These are phyloP conservation scores for Noctuana brunneofusca DNA, from an alignment of 2,888 invertebrate species.

Conservation along the genomic window DNA sequence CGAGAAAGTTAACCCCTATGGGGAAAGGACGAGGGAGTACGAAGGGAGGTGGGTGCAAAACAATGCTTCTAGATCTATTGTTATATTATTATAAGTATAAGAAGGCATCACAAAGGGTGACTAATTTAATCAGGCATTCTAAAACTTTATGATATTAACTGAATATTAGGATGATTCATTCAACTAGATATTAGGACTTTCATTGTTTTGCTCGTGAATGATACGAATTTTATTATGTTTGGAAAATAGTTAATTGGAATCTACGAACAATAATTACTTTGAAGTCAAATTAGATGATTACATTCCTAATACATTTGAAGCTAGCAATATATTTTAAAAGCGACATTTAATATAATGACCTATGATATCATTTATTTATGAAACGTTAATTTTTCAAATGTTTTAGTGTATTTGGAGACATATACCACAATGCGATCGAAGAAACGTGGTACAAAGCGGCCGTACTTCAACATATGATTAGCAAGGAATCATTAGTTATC, in stretches of 20 bases:
- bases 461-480: constrained; percentile 91
- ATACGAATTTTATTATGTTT: background rate
- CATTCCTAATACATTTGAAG: too few relatives aligned
- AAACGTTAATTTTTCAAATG: background rate
- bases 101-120: background rate
- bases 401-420: constrained; percentile 88
- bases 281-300: too few relatives aligned
- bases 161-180: background rate
- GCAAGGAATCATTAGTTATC: constrained; percentile 89
- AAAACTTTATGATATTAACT: background rate
- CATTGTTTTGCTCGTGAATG: background rate
- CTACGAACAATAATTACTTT: too few relatives aligned
- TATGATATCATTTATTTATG: too few relatives aligned
- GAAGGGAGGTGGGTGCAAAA: constrained; percentile 57
- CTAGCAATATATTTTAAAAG: too few relatives aligned
- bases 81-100: too few relatives aligned
- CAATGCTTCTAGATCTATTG: background rate
- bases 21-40: constrained; percentile 56
- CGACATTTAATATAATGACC: too few relatives aligned
- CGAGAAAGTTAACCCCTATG: constrained; percentile 64
- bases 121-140: background rate
- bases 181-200: background rate
- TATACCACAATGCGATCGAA: constrained; percentile 89
- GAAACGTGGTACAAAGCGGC: constrained; percentile 96
- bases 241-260: too few relatives aligned